Evolutionary conservation across 2,888 invertebrate genomes (phyloP), one percentile per base, ranked within the genome.

Genomic region (Idaea straminata): DNA sequence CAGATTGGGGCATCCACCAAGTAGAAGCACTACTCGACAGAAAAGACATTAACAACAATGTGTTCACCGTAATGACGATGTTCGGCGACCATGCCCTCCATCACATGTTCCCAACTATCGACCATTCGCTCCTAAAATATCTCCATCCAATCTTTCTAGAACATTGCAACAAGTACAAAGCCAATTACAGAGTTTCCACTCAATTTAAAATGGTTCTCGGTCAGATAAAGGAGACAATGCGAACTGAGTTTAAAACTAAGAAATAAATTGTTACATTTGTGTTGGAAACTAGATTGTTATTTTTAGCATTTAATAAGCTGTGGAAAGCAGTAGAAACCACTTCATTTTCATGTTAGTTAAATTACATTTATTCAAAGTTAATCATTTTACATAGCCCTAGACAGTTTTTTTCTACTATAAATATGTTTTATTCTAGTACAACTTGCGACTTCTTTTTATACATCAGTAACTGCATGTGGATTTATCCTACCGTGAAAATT

Each of bases 1-100:
- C 93, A n/a, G 96, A 97, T 78, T 97, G 96, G 96, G 96, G 96
- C 0, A 84, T 96, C 13, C 94, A 94, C 75, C 96, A 96, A 86
- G 79, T 97, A 64, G 96, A 96, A 79, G 95, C 96, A 0, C 94
- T 96, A 0, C 93, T 95, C 68, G 96, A 96, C 79, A 93, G 96
- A 63, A 89, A 93, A 13, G 95, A 96, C 66, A 88, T 96, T 36
- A 95, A 95, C 61, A 89, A 94, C 15, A 95, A 93, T n/a, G 89
- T 93, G 15, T 95, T 96, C 76, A 81, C 95, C 25, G 94, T 94
- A 2, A 81, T 96, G 69, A 95, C 95, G 0, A 93, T 95, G 75
- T 97, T 96, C 75, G 97, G 97, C 0, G 95, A 96, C 67, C 97
- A 97, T 79, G 91, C 94, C 0, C 86, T 97, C 1, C 97, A 97